Evolutionary conservation across 2,113 vertebrate genomes (phyloP).

Genomic region (Panthera uncia): DNA sequence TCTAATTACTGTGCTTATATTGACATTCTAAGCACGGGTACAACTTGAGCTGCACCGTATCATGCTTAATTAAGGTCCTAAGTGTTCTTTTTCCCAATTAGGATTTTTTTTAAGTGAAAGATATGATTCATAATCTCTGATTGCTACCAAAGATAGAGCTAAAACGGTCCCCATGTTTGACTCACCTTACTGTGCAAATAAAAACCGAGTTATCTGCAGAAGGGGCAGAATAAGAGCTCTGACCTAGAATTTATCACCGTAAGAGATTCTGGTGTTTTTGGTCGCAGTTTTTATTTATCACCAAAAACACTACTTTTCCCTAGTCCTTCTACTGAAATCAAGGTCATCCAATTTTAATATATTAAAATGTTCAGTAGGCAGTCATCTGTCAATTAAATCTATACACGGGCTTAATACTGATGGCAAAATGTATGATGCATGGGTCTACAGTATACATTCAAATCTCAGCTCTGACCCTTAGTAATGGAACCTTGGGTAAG

Average conservation of each 20-base stretch:
- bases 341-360: not conserved
- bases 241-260: not conserved
- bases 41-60: not conserved
- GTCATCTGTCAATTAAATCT: not conserved
- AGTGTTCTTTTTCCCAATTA: not conserved
- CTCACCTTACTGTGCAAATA: slow-evolving; percentile 34
- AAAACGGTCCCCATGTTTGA: not conserved
- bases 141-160: not conserved
- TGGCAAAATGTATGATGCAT: not conserved
- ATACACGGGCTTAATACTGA: not conserved
- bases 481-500: not conserved
- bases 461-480: not conserved
- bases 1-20: not conserved
- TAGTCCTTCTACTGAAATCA: not conserved
- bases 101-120: slow-evolving; percentile 10
- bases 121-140: slow-evolving; percentile 7
- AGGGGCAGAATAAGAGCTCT: not conserved
- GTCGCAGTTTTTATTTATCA: not conserved
- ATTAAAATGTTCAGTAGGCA: not conserved
- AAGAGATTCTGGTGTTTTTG: not conserved
- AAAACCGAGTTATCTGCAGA: not conserved
- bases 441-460: not conserved
- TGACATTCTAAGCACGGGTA: not conserved
- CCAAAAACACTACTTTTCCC: not conserved
- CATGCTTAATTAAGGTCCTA: slow-evolving; percentile 5